Percentiles rank a stretch among this genome's conserved stretches.
Evolutionary conservation across 2,113 vertebrate species (phyloP).

Genomic region (Dicaeum eximium): DNA sequence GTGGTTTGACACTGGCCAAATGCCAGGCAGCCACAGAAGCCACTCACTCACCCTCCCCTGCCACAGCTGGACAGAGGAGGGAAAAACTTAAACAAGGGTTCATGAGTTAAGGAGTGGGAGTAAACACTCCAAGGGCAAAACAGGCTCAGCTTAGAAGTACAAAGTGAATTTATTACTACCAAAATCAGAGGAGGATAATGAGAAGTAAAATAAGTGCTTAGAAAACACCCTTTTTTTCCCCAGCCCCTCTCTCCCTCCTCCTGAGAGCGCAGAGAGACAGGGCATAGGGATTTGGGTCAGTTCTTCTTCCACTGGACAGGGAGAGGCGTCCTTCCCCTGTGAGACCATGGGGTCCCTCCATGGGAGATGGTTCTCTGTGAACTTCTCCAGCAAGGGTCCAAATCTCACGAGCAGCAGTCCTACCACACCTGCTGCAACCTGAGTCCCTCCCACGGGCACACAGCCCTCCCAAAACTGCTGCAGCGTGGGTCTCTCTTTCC

Average conservation of each 20-base stretch:
- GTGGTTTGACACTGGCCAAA: not conserved
- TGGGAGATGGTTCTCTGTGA: not conserved
- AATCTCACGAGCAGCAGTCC: not conserved
- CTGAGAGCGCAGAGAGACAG: not conserved
- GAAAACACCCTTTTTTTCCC: not conserved
- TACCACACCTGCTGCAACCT: not conserved
- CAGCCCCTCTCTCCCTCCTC: not conserved
- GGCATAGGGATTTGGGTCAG: not conserved
- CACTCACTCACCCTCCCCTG: not conserved
- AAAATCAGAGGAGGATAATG: not conserved
- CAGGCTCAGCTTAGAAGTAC: too few species aligned
- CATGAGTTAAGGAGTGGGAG: not conserved
- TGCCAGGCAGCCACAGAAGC: rapidly evolving
- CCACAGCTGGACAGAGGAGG: not conserved
- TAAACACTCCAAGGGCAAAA: not conserved
- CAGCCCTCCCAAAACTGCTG: not conserved
- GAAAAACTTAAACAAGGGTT: not conserved
- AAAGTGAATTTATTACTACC: not conserved
- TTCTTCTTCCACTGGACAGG: not conserved
- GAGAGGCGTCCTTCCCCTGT: not conserved
- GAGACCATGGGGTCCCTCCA: not conserved
- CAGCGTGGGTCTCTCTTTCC: rapidly evolving
- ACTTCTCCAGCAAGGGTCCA: not conserved
- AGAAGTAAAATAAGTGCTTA: not conserved
- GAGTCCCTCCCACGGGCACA: not conserved